Conservation (phyloP, 2,888 invertebrate species). For the Diloba caeruleocephala region DNA sequence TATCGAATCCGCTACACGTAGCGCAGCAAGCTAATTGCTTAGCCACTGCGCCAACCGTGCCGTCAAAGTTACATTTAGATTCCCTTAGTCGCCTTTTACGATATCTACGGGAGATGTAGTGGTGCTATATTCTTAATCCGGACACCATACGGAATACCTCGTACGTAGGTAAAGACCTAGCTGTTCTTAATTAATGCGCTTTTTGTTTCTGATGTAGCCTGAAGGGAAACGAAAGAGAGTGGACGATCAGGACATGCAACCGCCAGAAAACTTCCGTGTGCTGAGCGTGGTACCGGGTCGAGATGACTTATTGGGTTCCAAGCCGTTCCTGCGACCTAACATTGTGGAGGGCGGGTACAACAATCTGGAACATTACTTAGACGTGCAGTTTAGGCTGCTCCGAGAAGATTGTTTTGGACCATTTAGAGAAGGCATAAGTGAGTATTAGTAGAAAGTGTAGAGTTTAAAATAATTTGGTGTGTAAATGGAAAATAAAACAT, state of each 20-base stretch:
- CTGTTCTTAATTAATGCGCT: background rate
- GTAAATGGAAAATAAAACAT: no score
- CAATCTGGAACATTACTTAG: conserved; percentile 92
- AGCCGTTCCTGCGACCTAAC: conserved; percentile 84
- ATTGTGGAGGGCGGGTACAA: conserved; percentile 90
- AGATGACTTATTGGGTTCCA: conserved; percentile 66
- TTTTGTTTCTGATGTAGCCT: background rate
- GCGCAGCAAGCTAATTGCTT: no score
- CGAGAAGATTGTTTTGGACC: conserved; percentile 94
- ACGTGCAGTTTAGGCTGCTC: conserved; percentile 93
- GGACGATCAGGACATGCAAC: conserved; percentile 46
- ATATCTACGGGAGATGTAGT: no score
- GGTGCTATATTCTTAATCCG: no score
- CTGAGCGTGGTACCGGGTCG: conserved; percentile 70
- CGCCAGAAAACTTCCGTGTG: conserved; percentile 75
- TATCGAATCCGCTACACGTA: no score
- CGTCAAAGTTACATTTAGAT: no score
- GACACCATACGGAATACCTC: no score
- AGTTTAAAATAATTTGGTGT: no score
- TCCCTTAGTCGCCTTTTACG: no score
- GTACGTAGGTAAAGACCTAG: no score
- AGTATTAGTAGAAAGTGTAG: conserved; percentile 42
- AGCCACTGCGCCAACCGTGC: no score
- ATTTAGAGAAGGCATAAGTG: conserved; percentile 90
- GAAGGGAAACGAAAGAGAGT: conserved; percentile 5